Evolutionary conservation across 2,888 invertebrate genomes (phyloP).

Genomic region (Lucinisca nassula): DNA sequence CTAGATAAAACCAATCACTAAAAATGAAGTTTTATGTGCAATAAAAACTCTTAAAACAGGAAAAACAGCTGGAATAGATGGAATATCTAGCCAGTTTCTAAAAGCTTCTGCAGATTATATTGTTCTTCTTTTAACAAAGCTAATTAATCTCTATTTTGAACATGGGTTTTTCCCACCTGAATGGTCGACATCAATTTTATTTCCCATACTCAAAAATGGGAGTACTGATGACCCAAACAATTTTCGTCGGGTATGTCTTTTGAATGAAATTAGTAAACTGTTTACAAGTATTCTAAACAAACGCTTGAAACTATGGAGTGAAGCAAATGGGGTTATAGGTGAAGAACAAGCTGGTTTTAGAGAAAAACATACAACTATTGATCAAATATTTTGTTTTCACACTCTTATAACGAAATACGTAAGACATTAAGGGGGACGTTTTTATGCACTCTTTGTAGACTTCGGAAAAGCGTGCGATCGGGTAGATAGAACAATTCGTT

Average conservation of each 20-base stretch:
- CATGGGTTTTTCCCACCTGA: neutral
- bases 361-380: neutral
- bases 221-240: neutral
- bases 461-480: neutral
- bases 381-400: neutral
- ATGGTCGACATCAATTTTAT: neutral
- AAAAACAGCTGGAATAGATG: neutral
- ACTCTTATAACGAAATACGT: conserved; percentile 6
- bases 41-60: neutral
- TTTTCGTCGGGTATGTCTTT: neutral
- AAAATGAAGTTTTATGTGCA: neutral
- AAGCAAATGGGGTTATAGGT: neutral
- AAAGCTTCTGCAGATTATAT: neutral
- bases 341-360: neutral
- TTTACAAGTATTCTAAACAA: neutral
- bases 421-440: neutral
- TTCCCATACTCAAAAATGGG: neutral
- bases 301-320: neutral
- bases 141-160: neutral
- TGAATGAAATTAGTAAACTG: neutral
- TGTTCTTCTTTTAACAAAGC: neutral
- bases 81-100: neutral
- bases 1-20: neutral
- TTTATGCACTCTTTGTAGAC: neutral
- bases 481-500: neutral